A percentile compares a stretch with the other conserved stretches of the same genome.
phyloP scores from a whole-genome alignment of 2,113 vertebrate species.

The Montifringilla adamsi region DNA sequence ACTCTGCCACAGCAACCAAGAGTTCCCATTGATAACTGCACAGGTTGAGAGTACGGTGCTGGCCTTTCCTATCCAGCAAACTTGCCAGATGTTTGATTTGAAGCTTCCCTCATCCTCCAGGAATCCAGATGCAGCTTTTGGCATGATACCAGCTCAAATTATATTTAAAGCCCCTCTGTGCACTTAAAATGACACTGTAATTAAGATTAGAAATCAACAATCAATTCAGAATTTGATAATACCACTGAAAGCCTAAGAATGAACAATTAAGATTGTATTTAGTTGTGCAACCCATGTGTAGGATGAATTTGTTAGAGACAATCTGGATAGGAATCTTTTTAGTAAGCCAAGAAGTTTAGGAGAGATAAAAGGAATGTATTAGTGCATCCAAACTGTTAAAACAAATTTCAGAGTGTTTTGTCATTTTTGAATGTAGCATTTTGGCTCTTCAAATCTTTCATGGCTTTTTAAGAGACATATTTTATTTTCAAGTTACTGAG shows the following conservation, averaged over 20 bases:
- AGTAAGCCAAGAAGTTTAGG: constrained; percentile 50
- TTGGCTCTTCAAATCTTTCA: constrained; percentile 15
- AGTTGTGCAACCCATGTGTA: constrained; percentile 39
- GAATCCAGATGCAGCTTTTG: constrained; percentile 22
- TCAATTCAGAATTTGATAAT: neutral
- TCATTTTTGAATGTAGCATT: constrained; percentile 9
- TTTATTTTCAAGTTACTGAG: constrained; percentile 40
- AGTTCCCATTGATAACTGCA: neutral
- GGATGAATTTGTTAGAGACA: constrained; percentile 8
- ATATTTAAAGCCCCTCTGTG: constrained; percentile 12
- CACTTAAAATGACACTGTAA: constrained; percentile 22
- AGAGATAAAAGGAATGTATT: constrained; percentile 44
- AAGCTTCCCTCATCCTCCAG: constrained; percentile 3
- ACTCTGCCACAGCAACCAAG: neutral
- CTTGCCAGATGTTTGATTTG: constrained; percentile 14
- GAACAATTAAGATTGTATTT: neutral
- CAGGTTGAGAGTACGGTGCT: neutral
- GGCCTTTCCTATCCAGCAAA: neutral
- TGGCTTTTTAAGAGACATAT: neutral
- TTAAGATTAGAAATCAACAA: constrained; percentile 39
- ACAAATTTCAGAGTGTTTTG: constrained; percentile 20
- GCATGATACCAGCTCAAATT: neutral
- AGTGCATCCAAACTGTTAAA: constrained; percentile 39
- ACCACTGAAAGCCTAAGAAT: neutral
- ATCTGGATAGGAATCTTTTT: constrained; percentile 23